These are phyloP conservation scores for Neoascia interrupta DNA, from an alignment of 2,888 invertebrate species.

Conservation along the genomic window DNA sequence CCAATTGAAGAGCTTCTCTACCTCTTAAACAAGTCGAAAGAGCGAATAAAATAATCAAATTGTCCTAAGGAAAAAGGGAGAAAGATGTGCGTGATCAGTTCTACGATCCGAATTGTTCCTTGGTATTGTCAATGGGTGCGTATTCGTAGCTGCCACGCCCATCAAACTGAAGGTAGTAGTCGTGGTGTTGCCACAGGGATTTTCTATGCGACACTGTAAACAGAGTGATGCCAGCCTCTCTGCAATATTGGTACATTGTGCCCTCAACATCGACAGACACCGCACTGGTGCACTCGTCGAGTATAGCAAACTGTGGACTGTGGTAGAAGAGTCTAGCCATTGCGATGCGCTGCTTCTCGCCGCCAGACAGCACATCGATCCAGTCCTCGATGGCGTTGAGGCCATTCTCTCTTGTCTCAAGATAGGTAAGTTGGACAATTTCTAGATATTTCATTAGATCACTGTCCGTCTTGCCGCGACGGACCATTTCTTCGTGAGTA, in stretches of 20 bases:
- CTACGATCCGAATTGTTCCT: slow-evolving; percentile 96
- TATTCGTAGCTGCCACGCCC: slow-evolving; percentile 95
- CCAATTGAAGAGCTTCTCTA: slow-evolving; percentile 13
- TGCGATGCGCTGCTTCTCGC: slow-evolving; percentile 98
- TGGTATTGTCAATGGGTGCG: slow-evolving; percentile 90
- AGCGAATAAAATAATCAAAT: slow-evolving; percentile 26
- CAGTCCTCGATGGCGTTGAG: slow-evolving; percentile 97
- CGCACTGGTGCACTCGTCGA: slow-evolving; percentile 99
- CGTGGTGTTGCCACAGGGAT: slow-evolving; percentile 98
- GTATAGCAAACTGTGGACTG: slow-evolving; percentile 97
- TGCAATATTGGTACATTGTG: slow-evolving; percentile 96
- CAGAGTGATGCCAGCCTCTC: slow-evolving; percentile 91
- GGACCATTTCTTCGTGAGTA: slow-evolving; percentile 90
- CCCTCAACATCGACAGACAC: slow-evolving; percentile 99
- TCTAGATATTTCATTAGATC: slow-evolving; percentile 89
- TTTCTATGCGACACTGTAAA: slow-evolving; percentile 99
- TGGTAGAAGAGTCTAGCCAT: slow-evolving; percentile 99
- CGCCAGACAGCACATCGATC: slow-evolving; percentile 99
- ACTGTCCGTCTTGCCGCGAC: slow-evolving; percentile 88
- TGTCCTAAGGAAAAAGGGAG: slow-evolving; percentile 41
- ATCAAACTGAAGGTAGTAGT: slow-evolving; percentile 97
- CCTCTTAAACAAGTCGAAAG: not conserved
- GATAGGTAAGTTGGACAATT: slow-evolving; percentile 90
- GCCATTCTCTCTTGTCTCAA: slow-evolving; percentile 91
- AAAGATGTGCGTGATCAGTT: slow-evolving; percentile 1